Evolutionary conservation across 2,888 invertebrate species (phyloP).

Genomic region (Tryphoninae sp.): DNA sequence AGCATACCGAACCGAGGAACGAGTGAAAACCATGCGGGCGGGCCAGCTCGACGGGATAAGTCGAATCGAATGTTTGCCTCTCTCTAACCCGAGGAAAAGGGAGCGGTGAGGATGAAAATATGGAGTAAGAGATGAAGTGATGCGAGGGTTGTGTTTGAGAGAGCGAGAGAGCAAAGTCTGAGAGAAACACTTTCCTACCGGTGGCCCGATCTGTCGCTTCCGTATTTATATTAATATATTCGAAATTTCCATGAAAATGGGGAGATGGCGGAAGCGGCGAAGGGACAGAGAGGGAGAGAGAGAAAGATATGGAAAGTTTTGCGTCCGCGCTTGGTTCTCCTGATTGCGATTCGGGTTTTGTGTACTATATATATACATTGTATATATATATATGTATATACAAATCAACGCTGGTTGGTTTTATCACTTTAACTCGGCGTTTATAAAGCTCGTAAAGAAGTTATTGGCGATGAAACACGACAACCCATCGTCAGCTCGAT

Average conservation of each 20-base stretch:
- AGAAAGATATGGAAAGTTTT: constrained; percentile 11
- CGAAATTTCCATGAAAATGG: constrained; percentile 43
- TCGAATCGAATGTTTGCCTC: constrained; percentile 43
- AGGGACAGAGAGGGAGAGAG: constrained; percentile 9
- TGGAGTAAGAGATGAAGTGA: constrained; percentile 9
- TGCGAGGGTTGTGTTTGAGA: not conserved
- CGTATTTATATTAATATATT: constrained; percentile 60
- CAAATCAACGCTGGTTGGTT: not conserved
- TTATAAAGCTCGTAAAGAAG: constrained; percentile 37
- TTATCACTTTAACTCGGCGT: constrained; percentile 50
- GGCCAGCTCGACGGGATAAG: constrained; percentile 38
- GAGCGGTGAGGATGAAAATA: not conserved
- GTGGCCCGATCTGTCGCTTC: constrained; percentile 30
- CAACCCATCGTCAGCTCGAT: constrained; percentile 1
- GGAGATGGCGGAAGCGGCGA: constrained; percentile 14
- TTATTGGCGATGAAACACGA: constrained; percentile 37
- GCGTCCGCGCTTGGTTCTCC: constrained; percentile 37
- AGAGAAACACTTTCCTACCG: constrained; percentile 47
- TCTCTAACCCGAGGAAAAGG: not conserved
- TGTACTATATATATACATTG: not conserved
- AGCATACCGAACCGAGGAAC: not conserved
- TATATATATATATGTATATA: constrained; percentile 6
- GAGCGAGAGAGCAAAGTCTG: constrained; percentile 16
- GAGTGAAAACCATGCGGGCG: constrained; percentile 38
- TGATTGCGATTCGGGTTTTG: constrained; percentile 42